A percentile compares a stretch with the other conserved stretches of the same genome.
Evolutionary conservation across 2,888 invertebrate genomes (phyloP).

Genomic region (Antheraea yamamai): DNA sequence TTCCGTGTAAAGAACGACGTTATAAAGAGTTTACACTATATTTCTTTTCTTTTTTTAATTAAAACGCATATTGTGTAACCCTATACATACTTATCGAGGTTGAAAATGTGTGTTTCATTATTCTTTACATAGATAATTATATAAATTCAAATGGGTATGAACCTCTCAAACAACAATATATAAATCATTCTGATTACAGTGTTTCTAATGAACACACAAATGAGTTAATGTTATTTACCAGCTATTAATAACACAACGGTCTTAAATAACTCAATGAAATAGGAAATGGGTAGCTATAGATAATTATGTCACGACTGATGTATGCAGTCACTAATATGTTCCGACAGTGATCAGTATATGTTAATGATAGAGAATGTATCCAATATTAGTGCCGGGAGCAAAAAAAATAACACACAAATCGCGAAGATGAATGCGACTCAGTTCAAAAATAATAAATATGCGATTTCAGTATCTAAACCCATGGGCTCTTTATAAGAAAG

Average conservation of each 20-base stretch:
- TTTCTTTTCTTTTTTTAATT: too few relatives aligned
- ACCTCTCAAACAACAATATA: slow-evolving; percentile 3
- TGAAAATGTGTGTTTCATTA: neutral
- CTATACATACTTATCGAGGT: neutral
- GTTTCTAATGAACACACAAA: slow-evolving; percentile 11
- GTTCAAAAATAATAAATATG: too few relatives aligned
- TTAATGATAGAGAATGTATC: neutral
- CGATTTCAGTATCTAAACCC: too few relatives aligned
- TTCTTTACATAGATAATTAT: neutral
- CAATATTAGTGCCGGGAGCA: too few relatives aligned
- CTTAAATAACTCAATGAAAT: neutral
- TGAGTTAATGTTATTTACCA: slow-evolving; percentile 20
- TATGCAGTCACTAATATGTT: neutral
- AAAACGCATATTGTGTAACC: neutral
- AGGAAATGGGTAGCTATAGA: neutral
- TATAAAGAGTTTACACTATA: too few relatives aligned
- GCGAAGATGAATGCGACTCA: too few relatives aligned
- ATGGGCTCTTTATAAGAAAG: too few relatives aligned
- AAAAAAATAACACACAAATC: too few relatives aligned
- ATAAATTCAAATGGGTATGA: neutral
- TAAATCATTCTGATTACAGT: slow-evolving; percentile 16
- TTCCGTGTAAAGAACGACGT: too few relatives aligned
- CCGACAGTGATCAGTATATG: neutral
- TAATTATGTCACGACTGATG: neutral
- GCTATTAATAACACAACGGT: slow-evolving; percentile 21